A percentile compares a stretch with the other conserved stretches of the same genome.
Evolutionary conservation across 2,797 vertebrate genomes (phyloP).

Genomic region (Emydoidea blandingii): DNA sequence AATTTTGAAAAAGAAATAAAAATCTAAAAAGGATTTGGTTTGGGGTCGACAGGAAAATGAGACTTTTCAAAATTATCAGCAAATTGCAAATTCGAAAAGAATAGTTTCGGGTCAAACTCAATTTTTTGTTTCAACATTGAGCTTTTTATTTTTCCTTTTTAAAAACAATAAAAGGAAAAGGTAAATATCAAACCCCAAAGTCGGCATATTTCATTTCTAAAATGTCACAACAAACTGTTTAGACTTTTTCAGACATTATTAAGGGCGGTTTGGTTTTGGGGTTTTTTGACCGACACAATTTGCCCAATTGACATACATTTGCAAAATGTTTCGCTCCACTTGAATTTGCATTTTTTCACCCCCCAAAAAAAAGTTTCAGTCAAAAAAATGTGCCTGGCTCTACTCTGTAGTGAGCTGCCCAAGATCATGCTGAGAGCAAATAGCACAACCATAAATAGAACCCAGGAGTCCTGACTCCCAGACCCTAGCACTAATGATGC

Average conservation of each 20-base stretch:
- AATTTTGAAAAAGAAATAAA: not conserved
- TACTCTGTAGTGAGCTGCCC: not conserved
- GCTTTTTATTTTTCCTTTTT: not conserved
- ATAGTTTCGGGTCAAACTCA: not conserved
- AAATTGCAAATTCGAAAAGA: not conserved
- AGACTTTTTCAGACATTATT: not conserved
- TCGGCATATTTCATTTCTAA: not conserved
- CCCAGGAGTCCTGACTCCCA: not conserved
- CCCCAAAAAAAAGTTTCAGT: not conserved
- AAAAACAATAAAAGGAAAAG: not conserved
- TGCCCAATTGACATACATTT: not conserved
- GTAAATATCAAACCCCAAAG: not conserved
- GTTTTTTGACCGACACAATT: not conserved
- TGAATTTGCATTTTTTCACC: not conserved
- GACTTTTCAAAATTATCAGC: not conserved
- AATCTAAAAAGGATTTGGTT: not conserved
- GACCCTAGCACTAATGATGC: no score
- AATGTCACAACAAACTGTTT: not conserved
- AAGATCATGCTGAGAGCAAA: not conserved
- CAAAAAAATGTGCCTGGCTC: not conserved
- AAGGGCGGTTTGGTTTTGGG: no score
- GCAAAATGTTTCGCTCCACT: not conserved
- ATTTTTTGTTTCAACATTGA: not conserved
- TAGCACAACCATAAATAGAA: not conserved
- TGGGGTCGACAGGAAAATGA: not conserved